Conservation (phyloP, 2,888 invertebrate genomes). For the Polydesmus complanatus region DNA sequence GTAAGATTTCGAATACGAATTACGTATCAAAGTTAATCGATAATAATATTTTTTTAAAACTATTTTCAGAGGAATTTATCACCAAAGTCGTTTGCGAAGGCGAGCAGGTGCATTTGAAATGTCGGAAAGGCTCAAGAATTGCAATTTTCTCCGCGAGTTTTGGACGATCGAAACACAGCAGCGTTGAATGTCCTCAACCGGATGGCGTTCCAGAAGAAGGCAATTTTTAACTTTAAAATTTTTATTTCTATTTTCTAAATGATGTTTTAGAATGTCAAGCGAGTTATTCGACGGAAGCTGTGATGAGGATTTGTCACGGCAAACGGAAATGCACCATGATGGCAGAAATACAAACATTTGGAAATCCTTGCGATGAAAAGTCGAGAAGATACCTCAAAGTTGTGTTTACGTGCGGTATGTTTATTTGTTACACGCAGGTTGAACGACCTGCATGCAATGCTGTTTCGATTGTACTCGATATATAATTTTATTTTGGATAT, state of each 20-base stretch:
- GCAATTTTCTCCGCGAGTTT: conserved; percentile 87
- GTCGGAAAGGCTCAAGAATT: conserved; percentile 72
- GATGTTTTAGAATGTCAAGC: conserved; percentile 61
- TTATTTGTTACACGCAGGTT: no score
- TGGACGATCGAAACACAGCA: conserved; percentile 75
- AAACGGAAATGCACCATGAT: conserved; percentile 23
- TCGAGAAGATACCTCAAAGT: conserved; percentile 25
- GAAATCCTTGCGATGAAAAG: conserved; percentile 23
- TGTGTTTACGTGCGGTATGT: conserved; percentile 25
- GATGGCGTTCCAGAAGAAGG: conserved; percentile 76
- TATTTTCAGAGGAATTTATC: conserved; percentile 71
- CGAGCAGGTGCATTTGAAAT: conserved; percentile 71
- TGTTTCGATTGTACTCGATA: background rate
- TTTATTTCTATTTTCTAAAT: conserved; percentile 5
- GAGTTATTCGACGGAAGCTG: conserved; percentile 77
- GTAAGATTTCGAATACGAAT: conserved; percentile 44
- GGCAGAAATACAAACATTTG: conserved; percentile 24
- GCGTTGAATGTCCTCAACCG: conserved; percentile 70
- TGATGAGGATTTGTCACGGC: conserved; percentile 56
- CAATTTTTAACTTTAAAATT: conserved; percentile 36
- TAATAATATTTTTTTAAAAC: conserved; percentile 15
- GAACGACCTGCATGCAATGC: no score
- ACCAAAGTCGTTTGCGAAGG: conserved; percentile 89
- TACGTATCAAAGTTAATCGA: no score
- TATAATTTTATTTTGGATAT: background rate